Evolutionary conservation across 2,797 vertebrate species (phyloP).

Genomic region (Oryzias sinensis): DNA sequence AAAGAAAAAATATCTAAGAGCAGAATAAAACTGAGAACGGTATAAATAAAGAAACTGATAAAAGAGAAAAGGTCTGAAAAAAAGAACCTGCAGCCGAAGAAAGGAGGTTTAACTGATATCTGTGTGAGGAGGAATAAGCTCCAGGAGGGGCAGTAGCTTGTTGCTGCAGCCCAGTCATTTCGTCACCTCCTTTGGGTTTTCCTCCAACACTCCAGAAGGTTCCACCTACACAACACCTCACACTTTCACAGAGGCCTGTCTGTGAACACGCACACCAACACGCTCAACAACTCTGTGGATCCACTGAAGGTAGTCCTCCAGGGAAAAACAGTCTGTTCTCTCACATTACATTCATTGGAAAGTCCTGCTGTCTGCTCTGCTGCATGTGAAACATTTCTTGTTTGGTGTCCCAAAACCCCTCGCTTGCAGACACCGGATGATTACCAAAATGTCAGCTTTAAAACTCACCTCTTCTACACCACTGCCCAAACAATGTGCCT

Average conservation of each 20-base stretch:
- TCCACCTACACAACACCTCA: conserved; percentile 75
- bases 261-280: conserved; percentile 29
- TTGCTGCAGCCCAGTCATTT: conserved; percentile 39
- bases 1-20: not conserved
- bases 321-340: conserved; percentile 65
- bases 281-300: conserved; percentile 31
- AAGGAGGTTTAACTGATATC: conserved; percentile 17
- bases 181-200: conserved; percentile 58
- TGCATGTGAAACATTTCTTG: conserved; percentile 6
- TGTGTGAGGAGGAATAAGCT: conserved; percentile 37
- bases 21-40: not conserved
- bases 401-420: conserved; percentile 4
- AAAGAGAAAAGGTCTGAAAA: not conserved
- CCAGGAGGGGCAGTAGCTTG: conserved; percentile 25
- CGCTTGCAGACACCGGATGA: conserved; percentile 3
- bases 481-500: not conserved
- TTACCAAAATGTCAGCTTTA: conserved; percentile 1
- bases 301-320: conserved; percentile 54
- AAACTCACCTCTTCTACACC: not conserved
- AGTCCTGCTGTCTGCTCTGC: conserved; percentile 36
- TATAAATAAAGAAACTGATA: not conserved
- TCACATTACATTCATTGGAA: conserved; percentile 53
- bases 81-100: not conserved
- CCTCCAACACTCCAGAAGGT: conserved; percentile 76
- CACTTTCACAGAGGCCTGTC: conserved; percentile 53